Conservation (phyloP, 2,797 vertebrate genomes). For the Remorina albescens region DNA sequence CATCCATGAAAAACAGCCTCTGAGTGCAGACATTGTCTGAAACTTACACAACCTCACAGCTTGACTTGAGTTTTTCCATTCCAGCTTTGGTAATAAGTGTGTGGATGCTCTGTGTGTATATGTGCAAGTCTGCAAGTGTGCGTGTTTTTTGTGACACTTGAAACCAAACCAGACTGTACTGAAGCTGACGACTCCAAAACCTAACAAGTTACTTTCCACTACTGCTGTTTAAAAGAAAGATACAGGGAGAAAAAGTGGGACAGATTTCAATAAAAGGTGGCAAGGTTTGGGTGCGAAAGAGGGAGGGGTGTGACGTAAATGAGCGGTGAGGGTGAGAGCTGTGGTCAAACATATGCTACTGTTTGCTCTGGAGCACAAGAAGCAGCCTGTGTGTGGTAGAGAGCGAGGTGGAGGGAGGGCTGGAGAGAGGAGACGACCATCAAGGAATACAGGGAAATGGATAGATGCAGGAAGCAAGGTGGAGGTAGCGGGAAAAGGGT, state of each 20-base stretch:
- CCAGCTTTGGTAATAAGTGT: slow-evolving; percentile 52
- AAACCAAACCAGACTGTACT: slow-evolving; percentile 35
- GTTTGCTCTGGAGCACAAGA: slow-evolving; percentile 71
- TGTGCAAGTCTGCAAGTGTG: neutral
- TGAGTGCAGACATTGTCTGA: slow-evolving; percentile 41
- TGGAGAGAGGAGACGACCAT: slow-evolving; percentile 32
- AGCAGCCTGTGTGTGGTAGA: slow-evolving; percentile 50
- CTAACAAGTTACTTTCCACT: slow-evolving; percentile 63
- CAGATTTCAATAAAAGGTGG: slow-evolving; percentile 11
- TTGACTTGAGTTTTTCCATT: slow-evolving; percentile 51
- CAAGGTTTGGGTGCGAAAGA: neutral
- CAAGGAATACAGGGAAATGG: slow-evolving; percentile 60
- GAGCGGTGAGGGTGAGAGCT: slow-evolving; percentile 25
- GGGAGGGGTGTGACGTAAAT: slow-evolving; percentile 43
- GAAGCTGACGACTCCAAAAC: slow-evolving; percentile 40
- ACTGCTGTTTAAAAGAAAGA: slow-evolving; percentile 19
- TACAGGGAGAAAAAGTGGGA: neutral
- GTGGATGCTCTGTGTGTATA: slow-evolving; percentile 22
- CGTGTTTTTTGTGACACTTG: slow-evolving; percentile 12
- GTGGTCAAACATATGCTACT: slow-evolving; percentile 48
- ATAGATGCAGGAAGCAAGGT: slow-evolving; percentile 36
- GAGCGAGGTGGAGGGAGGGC: slow-evolving; percentile 40
- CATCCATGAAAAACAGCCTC: slow-evolving; percentile 33
- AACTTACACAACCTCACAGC: slow-evolving; percentile 50
- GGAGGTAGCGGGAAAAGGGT: slow-evolving; percentile 50